Conservation (phyloP, 2,797 vertebrate species). For the Muraenolepis orangiensis region DNA sequence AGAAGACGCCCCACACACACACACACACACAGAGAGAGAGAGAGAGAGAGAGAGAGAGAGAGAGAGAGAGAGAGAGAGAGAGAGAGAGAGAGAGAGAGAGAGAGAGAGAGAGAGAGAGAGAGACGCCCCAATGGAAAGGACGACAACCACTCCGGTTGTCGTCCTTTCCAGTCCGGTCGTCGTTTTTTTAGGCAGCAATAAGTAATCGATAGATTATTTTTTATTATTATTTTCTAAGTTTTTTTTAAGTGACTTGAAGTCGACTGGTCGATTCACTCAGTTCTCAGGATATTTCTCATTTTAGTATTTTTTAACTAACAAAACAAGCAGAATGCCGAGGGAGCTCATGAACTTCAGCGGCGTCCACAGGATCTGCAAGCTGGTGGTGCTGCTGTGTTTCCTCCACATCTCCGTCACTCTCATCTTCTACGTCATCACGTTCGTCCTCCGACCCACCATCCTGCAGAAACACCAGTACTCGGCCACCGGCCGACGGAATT, state of each 20-base stretch:
- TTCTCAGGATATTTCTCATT: background rate
- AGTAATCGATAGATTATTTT: background rate
- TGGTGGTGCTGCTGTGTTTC: constrained; percentile 73
- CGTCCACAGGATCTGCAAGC: constrained; percentile 70
- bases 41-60: too few species aligned
- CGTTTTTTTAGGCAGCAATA: too few species aligned
- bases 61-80: too few species aligned
- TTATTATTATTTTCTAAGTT: background rate
- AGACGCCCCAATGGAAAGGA: background rate
- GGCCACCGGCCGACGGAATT: background rate
- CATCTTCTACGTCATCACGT: constrained; percentile 70
- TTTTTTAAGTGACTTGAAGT: background rate
- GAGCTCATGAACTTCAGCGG: constrained; percentile 52
- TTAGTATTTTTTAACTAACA: too few species aligned
- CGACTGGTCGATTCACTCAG: background rate
- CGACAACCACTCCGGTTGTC: too few species aligned
- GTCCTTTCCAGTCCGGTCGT: too few species aligned
- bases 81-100: background rate
- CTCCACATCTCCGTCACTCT: constrained; percentile 73
- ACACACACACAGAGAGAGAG: too few species aligned
- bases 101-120: too few species aligned
- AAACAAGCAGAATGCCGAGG: constrained; percentile 53
- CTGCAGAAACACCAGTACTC: constrained; percentile 59
- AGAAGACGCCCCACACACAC: too few species aligned
- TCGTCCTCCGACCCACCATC: constrained; percentile 60